Conservation (phyloP, 37 sponge, comb jelly and placozoan species). For the Diacarnus erythraeanus region DNA sequence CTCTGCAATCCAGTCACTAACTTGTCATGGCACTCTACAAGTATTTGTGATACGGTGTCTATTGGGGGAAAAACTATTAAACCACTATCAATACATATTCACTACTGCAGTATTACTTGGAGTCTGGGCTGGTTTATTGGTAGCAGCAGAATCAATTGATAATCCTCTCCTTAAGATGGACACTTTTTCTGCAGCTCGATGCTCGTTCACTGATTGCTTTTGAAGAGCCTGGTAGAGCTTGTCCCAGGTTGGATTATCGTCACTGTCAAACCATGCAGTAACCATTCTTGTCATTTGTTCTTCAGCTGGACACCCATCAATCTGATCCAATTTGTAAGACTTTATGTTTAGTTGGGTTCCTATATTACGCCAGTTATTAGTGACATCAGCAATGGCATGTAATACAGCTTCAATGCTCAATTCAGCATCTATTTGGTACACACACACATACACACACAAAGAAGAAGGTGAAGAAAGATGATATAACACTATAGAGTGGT, state of each 20-base stretch:
- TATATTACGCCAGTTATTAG: not conserved
- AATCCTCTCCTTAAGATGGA: not conserved
- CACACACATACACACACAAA: no score
- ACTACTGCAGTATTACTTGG: not conserved
- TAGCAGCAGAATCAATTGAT: not conserved
- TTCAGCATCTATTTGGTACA: not conserved
- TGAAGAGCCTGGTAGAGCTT: not conserved
- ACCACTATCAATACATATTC: no score
- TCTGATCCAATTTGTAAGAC: not conserved
- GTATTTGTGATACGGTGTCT: no score
- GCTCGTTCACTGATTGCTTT: not conserved
- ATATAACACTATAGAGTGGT: no score
- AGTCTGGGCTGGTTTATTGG: not conserved
- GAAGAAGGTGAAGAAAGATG: not conserved
- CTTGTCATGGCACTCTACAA: no score
- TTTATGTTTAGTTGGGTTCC: not conserved
- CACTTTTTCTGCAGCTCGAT: conserved; percentile 1
- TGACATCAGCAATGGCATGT: not conserved
- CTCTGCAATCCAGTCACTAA: no score
- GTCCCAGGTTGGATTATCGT: not conserved
- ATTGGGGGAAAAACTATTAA: no score
- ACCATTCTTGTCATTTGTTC: not conserved
- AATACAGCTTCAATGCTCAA: not conserved
- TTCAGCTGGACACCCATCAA: not conserved
- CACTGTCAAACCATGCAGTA: not conserved